Conservation (phyloP, 2,113 vertebrate species). For the Corythaeola cristata region DNA sequence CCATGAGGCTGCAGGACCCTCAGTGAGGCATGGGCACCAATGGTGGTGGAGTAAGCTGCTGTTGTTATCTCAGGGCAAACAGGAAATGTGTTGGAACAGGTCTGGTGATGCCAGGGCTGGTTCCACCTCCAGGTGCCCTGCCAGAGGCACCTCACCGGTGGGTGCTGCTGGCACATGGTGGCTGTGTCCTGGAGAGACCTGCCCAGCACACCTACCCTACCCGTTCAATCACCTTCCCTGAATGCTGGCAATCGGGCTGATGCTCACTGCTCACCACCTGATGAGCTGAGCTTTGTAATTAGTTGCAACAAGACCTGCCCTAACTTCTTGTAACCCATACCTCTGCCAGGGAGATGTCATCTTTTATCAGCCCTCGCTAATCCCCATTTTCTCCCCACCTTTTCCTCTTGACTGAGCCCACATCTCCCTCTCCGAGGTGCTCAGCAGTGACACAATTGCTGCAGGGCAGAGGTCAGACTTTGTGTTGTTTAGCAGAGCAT, state of each 20-base stretch:
- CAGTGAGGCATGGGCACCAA: background rate
- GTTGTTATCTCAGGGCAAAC: background rate
- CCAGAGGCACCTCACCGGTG: background rate
- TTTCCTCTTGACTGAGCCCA: background rate
- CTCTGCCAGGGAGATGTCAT: background rate
- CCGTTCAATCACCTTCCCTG: background rate
- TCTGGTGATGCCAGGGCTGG: background rate
- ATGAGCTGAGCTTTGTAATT: background rate
- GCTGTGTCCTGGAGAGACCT: background rate
- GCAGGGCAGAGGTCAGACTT: background rate
- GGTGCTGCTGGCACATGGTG: background rate
- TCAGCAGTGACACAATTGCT: background rate
- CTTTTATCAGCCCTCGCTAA: background rate
- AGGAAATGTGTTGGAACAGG: background rate
- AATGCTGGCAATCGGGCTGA: background rate
- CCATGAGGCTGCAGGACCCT: background rate
- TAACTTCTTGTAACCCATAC: background rate
- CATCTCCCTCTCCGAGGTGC: background rate
- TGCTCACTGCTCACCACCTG: rapidly evolving
- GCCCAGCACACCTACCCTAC: background rate
- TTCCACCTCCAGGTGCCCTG: background rate
- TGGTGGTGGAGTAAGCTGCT: rapidly evolving
- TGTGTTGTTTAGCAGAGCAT: background rate
- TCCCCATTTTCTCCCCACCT: background rate
- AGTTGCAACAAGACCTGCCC: background rate